Evolutionary conservation across 1,140 invertebrate genomes (phyloP), one percentile per base, ranked within the genome.

Genomic region (Drosophila grimshawi): DNA sequence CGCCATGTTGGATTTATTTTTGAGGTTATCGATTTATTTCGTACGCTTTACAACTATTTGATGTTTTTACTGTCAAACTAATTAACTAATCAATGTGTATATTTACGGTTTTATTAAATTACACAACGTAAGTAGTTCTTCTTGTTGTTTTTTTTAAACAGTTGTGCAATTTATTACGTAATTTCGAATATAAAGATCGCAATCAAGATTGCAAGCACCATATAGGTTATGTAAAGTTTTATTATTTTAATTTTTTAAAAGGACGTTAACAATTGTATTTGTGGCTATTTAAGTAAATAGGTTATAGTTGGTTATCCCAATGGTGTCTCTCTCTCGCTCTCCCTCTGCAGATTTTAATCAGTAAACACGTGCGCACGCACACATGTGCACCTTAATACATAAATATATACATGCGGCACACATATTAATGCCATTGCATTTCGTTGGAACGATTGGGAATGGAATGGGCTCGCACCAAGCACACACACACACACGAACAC

Each of bases 1-100:
- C 82, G 85, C 83, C 83, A 86, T 86, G 33, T 86, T 86, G 85
- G 11, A 60, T 81, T 78, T 60, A 5, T 4, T 59, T 73, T 83
- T 80, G 55, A 81, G 82, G 81, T 86, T 85, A 85, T 65, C 43
- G 67, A 76, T 76, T 79, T 66, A 41, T 65, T 64, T 39, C 7
- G 35, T 43, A 35, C 11, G 41, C 5, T 5, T 3, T 10, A 2
- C 35, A 52, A 8, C 5, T 35, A 33, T 43, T n/a, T 3, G n/a
- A 43, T 8, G 10, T 43, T 3, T 3, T n/a, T n/a, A 0, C 10
- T 43, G 2, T 43, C 2, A 3, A 43, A 43, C 4, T 11, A 32
- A 32, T 29, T 8, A 32, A 32, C n/a, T 5, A 3, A 6, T 5
- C 39, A 3, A 6, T n/a, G 8, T 37, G 5, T 37, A 37, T 37